phyloP scores from a whole-genome alignment of 2,113 vertebrate species.

The Ramphastos sulfuratus region DNA sequence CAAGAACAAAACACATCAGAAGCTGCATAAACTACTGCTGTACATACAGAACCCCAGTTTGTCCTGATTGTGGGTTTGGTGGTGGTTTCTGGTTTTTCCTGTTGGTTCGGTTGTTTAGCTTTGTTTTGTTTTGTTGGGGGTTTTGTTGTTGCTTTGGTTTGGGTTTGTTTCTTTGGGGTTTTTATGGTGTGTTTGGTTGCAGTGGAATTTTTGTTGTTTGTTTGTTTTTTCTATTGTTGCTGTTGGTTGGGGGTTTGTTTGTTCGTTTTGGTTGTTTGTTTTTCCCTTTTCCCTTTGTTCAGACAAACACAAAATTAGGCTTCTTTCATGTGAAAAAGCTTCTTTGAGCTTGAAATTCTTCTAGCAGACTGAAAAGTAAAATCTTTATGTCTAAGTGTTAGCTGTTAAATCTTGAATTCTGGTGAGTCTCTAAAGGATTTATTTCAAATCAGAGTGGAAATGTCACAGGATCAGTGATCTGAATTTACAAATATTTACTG shows the following conservation, averaged over 20 bases:
- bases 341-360: not conserved
- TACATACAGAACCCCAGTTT: not conserved
- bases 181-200: no score
- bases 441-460: not conserved
- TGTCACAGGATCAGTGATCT: rapidly evolving
- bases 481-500: not conserved
- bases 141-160: no score
- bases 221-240: no score
- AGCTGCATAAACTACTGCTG: not conserved
- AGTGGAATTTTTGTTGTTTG: no score
- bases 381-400: not conserved
- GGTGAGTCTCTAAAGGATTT: not conserved
- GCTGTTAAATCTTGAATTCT: not conserved
- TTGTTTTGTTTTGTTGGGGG: no score
- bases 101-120: not conserved
- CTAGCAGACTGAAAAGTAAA: not conserved
- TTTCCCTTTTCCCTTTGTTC: no score
- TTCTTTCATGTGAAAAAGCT: not conserved
- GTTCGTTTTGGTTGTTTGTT: no score
- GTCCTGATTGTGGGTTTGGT: not conserved
- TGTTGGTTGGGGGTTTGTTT: no score
- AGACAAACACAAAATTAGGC: not conserved
- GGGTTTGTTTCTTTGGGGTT: no score
- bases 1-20: not conserved
- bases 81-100: not conserved